Evolutionary conservation across 2,113 vertebrate species (phyloP).

Genomic region (Catharus minimus): DNA sequence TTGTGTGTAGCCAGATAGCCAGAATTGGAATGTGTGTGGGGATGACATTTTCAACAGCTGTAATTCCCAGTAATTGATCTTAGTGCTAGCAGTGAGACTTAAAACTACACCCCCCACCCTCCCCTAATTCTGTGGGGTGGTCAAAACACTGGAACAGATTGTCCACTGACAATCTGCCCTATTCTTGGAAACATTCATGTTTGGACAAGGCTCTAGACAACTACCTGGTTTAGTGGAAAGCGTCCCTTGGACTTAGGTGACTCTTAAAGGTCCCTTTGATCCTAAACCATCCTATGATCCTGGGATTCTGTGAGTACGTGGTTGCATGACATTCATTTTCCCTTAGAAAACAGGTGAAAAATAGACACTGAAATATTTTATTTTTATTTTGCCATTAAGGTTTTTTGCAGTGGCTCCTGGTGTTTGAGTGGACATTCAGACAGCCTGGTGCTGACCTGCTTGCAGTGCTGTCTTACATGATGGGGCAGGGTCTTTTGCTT

Average conservation of each 20-base stretch:
- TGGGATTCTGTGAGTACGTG: not conserved
- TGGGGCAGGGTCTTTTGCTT: not conserved
- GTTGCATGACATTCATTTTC: not conserved
- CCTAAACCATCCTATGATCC: not conserved
- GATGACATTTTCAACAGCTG: not conserved
- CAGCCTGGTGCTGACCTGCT: not conserved
- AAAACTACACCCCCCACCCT: not conserved
- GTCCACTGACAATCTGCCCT: not conserved
- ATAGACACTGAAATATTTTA: not conserved
- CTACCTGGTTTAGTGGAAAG: not conserved
- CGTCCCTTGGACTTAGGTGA: not conserved
- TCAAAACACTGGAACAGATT: not conserved
- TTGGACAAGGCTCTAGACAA: not conserved
- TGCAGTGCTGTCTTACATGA: not conserved
- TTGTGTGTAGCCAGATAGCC: not conserved
- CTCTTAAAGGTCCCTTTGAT: not conserved
- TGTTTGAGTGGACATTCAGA: not conserved
- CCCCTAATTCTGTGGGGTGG: not conserved
- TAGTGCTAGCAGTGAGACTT: not conserved
- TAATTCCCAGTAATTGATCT: not conserved
- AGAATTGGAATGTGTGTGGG: not conserved
- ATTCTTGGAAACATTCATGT: not conserved
- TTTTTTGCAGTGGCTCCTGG: not conserved
- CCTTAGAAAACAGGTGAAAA: not conserved
- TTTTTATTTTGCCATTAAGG: not conserved